phyloP scores from a whole-genome alignment of 64 coral and sea anemone species.

The Montipora efflorescens region DNA sequence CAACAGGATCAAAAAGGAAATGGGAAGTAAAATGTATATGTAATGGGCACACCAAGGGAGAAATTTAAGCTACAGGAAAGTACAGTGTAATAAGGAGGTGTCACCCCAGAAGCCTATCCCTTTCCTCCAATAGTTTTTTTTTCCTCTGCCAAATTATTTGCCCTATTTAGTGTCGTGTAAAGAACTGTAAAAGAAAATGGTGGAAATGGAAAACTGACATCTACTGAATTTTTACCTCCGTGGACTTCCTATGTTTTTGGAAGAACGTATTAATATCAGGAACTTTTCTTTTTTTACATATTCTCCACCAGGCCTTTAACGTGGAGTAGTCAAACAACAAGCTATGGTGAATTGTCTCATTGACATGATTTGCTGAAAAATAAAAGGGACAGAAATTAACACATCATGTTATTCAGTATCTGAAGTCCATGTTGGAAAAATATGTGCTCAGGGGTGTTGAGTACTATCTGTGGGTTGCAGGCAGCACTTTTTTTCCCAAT shows the following conservation, averaged over 20 bases:
- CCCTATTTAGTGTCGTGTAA: neutral
- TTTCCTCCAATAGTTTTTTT: too few relatives aligned
- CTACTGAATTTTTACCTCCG: neutral
- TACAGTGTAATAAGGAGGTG: too few relatives aligned
- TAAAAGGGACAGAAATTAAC: neutral
- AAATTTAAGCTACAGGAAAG: too few relatives aligned
- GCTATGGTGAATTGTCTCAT: conserved; percentile 27
- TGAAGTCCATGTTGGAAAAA: neutral
- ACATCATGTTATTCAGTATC: neutral
- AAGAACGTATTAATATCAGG: neutral
- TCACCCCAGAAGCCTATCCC: too few relatives aligned
- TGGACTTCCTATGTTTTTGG: neutral
- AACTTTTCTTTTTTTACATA: neutral
- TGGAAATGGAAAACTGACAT: neutral
- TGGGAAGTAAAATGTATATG: too few relatives aligned
- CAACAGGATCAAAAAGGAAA: too few relatives aligned
- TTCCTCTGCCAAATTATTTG: too few relatives aligned
- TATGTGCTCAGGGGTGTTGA: too few relatives aligned
- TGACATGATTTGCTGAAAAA: conserved; percentile 30
- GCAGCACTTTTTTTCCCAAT: too few relatives aligned
- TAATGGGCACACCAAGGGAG: too few relatives aligned
- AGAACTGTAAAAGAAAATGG: neutral
- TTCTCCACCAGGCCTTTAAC: neutral
- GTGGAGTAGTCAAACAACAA: conserved; percentile 59
- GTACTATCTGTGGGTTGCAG: too few relatives aligned